Percentiles rank a stretch among this genome's conserved stretches.
Conservation (phyloP, 2,888 invertebrate genomes). For the Tachystola acroxantha region DNA sequence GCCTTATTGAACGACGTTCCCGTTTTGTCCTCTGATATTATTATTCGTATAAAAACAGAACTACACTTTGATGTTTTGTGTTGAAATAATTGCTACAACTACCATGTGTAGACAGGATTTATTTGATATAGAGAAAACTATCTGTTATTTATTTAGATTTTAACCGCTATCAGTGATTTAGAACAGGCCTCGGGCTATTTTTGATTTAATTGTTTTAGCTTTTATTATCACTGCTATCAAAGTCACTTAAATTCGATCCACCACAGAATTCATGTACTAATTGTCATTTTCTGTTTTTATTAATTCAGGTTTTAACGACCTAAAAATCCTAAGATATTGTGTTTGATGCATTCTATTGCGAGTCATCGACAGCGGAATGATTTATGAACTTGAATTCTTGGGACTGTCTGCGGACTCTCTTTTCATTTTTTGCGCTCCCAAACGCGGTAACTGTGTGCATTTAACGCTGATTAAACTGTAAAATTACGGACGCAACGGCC, state of each 20-base stretch:
- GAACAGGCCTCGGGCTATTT: too few relatives aligned
- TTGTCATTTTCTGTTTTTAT: too few relatives aligned
- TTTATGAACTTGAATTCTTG: conserved; percentile 62
- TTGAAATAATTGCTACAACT: conserved; percentile 33
- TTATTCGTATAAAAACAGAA: conserved; percentile 29
- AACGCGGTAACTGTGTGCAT: conserved; percentile 63
- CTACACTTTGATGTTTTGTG: conserved; percentile 41
- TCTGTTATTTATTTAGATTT: background rate
- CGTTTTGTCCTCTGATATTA: conserved; percentile 40
- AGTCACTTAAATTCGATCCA: too few relatives aligned
- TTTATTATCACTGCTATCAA: too few relatives aligned
- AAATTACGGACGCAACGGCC: conserved; percentile 70
- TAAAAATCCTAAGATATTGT: background rate
- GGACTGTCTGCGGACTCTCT: conserved; percentile 41
- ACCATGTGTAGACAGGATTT: background rate
- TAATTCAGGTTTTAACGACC: too few relatives aligned
- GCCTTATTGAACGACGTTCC: conserved; percentile 43
- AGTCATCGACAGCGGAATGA: conserved; percentile 56
- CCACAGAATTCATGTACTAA: too few relatives aligned
- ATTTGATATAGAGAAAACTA: background rate
- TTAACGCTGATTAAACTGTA: conserved; percentile 79
- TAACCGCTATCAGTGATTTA: too few relatives aligned
- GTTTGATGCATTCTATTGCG: conserved; percentile 33
- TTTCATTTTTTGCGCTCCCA: conserved; percentile 45
- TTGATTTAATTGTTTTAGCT: too few relatives aligned